Evolutionary conservation across 2,113 vertebrate genomes (phyloP).

Genomic region (Holacanthus passer): DNA sequence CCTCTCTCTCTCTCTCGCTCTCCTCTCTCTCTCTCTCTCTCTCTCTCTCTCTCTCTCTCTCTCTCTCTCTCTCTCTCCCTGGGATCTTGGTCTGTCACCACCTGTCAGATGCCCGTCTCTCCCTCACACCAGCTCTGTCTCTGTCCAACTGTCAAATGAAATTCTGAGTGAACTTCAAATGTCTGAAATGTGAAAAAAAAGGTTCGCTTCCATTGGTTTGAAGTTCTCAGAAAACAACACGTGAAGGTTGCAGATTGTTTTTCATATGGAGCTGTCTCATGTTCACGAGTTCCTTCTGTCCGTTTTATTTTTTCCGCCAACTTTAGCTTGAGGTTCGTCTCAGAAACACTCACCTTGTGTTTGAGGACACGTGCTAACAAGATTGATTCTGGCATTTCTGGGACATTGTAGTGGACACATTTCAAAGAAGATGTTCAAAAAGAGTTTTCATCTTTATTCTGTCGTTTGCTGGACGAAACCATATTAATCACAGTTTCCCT

Average conservation of each 20-base stretch:
- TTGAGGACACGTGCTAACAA: neutral
- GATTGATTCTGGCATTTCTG: neutral
- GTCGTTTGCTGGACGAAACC: neutral
- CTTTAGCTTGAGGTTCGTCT: neutral
- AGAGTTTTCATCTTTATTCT: neutral
- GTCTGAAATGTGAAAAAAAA: constrained; percentile 34
- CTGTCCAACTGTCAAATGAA: constrained; percentile 62
- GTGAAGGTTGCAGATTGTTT: neutral
- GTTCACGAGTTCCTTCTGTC: neutral
- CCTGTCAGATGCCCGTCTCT: constrained; percentile 75
- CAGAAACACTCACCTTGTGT: neutral
- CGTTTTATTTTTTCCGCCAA: neutral
- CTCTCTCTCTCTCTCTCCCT: constrained; percentile 35
- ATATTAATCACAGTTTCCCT: neutral
- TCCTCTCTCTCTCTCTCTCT: constrained; percentile 23
- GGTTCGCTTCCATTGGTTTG: neutral
- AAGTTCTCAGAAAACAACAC: neutral
- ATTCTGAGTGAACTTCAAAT: constrained; percentile 52
- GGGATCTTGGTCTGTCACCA: constrained; percentile 76
- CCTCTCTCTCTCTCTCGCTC: constrained; percentile 25
- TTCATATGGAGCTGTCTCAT: too few species aligned
- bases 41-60: constrained; percentile 23
- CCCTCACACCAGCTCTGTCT: constrained; percentile 35
- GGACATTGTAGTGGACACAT: neutral
- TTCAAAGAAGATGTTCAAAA: neutral